Percentiles rank a stretch among this genome's conserved stretches.
Conservation (phyloP, 2,113 vertebrate genomes). For the Lepus americanus region DNA sequence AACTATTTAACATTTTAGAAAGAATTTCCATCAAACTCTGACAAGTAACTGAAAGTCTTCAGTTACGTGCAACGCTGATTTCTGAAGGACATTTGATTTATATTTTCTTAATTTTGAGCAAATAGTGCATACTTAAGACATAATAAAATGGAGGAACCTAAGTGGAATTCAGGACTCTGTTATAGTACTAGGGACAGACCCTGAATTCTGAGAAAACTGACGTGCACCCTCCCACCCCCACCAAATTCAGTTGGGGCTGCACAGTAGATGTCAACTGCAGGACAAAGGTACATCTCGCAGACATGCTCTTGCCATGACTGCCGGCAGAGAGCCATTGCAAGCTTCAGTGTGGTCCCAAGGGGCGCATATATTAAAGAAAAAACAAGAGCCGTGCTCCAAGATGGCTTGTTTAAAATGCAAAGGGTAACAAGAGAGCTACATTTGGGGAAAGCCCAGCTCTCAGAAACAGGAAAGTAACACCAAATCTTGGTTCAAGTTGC, state of each 20-base stretch:
- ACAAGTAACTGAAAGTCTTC: constrained; percentile 16
- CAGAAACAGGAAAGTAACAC: constrained; percentile 78
- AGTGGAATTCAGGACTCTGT: not conserved
- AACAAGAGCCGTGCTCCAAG: constrained; percentile 68
- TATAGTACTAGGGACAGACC: not conserved
- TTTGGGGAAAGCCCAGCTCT: constrained; percentile 71
- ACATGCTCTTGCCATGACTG: constrained; percentile 57
- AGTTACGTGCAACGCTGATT: constrained; percentile 50
- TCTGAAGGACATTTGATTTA: constrained; percentile 42
- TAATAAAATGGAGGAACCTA: constrained; percentile 13
- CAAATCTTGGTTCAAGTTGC: constrained; percentile 76
- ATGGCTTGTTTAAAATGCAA: constrained; percentile 81
- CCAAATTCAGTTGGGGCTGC: not conserved
- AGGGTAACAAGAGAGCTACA: constrained; percentile 77
- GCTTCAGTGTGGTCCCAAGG: constrained; percentile 64
- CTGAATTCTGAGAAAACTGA: constrained; percentile 47
- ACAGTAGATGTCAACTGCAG: constrained; percentile 6
- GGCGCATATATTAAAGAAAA: constrained; percentile 80
- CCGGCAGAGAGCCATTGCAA: constrained; percentile 74
- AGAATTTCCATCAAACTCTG: constrained; percentile 28
- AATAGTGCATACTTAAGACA: constrained; percentile 50
- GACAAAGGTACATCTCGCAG: constrained; percentile 48
- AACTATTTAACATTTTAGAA: constrained; percentile 46
- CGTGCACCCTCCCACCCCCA: not conserved
- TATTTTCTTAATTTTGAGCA: not conserved